These are phyloP conservation scores for Ailuropoda melanoleuca DNA, from an alignment of 2,113 vertebrate species.

Conservation along the genomic window DNA sequence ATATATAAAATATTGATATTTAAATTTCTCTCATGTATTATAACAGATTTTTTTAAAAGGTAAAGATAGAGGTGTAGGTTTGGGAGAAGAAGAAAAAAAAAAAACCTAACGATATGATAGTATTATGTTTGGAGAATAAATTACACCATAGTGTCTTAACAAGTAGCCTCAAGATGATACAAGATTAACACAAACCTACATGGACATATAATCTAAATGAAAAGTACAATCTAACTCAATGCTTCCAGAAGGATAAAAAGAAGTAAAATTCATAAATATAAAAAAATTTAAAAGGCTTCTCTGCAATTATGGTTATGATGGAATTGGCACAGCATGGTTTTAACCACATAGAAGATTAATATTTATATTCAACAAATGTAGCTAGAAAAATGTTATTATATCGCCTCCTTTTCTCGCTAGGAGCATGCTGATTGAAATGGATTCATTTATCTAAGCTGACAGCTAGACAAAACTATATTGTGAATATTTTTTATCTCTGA, in stretches of 20 bases:
- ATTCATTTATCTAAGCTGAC: slow-evolving; percentile 78
- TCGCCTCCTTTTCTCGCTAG: slow-evolving; percentile 1
- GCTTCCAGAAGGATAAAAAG: not conserved
- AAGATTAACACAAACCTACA: not conserved
- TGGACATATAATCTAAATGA: not conserved
- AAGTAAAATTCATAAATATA: slow-evolving; percentile 36
- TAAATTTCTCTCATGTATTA: slow-evolving; percentile 17
- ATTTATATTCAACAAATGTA: slow-evolving; percentile 57
- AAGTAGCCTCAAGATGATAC: not conserved
- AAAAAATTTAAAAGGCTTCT: slow-evolving; percentile 30
- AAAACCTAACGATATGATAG: not conserved
- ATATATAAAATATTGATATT: slow-evolving; percentile 54
- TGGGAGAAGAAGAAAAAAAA: not conserved
- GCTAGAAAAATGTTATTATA: slow-evolving; percentile 58
- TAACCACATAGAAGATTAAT: slow-evolving; percentile 65
- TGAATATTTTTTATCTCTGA: slow-evolving; percentile 70
- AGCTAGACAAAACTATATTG: slow-evolving; percentile 75
- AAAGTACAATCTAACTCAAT: not conserved
- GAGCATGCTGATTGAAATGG: slow-evolving; percentile 53
- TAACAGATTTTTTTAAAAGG: slow-evolving; percentile 10
- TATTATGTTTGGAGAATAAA: not conserved
- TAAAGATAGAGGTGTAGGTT: not conserved
- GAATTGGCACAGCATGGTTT: slow-evolving; percentile 46
- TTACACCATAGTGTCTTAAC: not conserved
- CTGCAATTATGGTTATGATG: not conserved